These are phyloP conservation scores for Emmelina monodactyla DNA, from an alignment of 2,888 invertebrate genomes.

Conservation along the genomic window DNA sequence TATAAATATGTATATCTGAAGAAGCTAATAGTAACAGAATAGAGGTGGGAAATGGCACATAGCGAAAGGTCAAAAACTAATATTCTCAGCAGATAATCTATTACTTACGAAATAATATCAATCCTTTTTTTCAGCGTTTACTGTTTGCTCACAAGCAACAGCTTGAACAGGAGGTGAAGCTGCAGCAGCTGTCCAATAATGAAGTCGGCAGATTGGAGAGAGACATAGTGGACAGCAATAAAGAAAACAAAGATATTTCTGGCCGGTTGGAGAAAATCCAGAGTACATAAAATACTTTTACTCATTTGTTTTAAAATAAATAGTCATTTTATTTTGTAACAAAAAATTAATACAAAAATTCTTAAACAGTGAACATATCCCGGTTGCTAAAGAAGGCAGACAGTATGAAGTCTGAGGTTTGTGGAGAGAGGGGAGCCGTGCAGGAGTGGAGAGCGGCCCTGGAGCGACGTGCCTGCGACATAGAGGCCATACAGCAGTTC, in stretches of 20 bases:
- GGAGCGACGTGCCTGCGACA: conserved; percentile 72
- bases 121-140: conserved; percentile 58
- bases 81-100: too few species aligned
- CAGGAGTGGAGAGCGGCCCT: conserved; percentile 77
- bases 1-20: too few species aligned
- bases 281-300: too few species aligned
- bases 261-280: conserved; percentile 46
- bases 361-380: conserved; percentile 58
- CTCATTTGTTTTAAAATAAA: too few species aligned
- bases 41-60: too few species aligned
- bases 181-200: conserved; percentile 51
- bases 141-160: conserved; percentile 74
- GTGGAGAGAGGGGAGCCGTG: conserved; percentile 73
- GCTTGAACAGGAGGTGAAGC: conserved; percentile 72
- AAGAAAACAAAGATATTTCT: conserved; percentile 48
- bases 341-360: too few species aligned
- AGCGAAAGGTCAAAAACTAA: too few species aligned
- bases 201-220: conserved; percentile 51
- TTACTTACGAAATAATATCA: too few species aligned
- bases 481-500: conserved; percentile 74
- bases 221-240: conserved; percentile 47
- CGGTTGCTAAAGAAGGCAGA: conserved; percentile 69
- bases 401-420: conserved; percentile 69
- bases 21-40: too few species aligned
- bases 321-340: too few species aligned